Conservation (phyloP, 23 tunicate species). For the Halocynthia aurantium region DNA sequence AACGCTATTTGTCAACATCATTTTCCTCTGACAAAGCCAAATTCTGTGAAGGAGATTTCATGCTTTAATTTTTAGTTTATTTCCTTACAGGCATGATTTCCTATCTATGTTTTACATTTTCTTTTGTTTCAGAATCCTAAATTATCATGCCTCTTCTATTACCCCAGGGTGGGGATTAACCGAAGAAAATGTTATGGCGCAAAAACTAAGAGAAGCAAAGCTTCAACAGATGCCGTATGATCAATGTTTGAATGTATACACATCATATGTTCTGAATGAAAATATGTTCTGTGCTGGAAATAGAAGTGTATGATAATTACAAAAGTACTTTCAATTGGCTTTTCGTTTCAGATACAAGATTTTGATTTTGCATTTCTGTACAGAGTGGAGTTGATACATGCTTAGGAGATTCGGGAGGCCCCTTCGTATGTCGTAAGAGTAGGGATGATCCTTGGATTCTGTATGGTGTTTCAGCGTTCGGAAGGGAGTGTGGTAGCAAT, state of each 20-base stretch:
- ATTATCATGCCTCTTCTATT: no score
- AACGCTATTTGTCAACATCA: no score
- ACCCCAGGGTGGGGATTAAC: constrained; percentile 4
- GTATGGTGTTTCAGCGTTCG: not conserved
- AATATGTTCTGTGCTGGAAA: constrained; percentile 9
- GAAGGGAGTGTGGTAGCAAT: not conserved
- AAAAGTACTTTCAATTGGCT: not conserved
- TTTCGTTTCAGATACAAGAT: not conserved
- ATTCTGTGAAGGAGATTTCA: no score
- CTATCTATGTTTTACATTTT: no score
- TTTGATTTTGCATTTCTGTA: not conserved
- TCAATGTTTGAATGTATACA: not conserved
- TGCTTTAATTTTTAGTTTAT: no score
- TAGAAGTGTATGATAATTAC: not conserved
- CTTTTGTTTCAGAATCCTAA: no score
- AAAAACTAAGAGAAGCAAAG: not conserved
- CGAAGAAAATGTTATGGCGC: not conserved
- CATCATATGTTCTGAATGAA: not conserved
- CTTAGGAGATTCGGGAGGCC: constrained; percentile 3
- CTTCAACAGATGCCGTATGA: not conserved
- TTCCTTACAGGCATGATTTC: no score
- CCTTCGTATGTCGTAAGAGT: not conserved
- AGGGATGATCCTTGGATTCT: not conserved
- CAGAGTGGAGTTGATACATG: not conserved
- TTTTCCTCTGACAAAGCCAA: no score